Base-by-base conservation (phyloP, 2,888 invertebrate genomes). In the Pantelozetes paolii region DNA sequence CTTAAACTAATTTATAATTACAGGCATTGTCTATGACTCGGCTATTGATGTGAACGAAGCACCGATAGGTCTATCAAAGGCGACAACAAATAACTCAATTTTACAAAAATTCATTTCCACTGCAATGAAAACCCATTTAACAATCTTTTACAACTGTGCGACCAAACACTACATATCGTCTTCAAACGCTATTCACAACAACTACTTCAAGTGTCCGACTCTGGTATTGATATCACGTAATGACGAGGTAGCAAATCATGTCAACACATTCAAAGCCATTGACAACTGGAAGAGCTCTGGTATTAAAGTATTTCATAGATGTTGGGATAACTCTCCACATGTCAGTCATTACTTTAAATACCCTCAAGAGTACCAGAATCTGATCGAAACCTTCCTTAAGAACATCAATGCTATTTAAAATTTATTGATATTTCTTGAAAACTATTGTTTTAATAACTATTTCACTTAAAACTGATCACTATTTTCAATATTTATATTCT, bases 11-110 rank as follows among this genome's bases (percentile, higher is more conserved):
- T 18, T 32, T 59, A 13, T 32, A 1, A 59, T 59, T 75, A 85
- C 85, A 0, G 91, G 92, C 0, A 93, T 94, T 82, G 86, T 94
- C 73, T 94, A 92, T 90, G 94, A 95, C 83, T 92, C 92, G 74
- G 91, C 90, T 0, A 86, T 85, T 0, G 86, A 87, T 77, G 82
- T 85, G 54, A 82, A 83, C 59, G 85, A 85, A 71, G 81, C 86
- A 26, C 82, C 86, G 0, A 81, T 82, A 32, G 87, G 87, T 13
- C 81, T 86, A 23, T 83, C 86, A 0, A 82, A 80, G 64, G 86
- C 85, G 30, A 81, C 86, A 15, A 84, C 85, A 0, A 83, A 81
- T 11, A 85, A 86, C 77, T 78, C 80, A 3, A 72, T 84, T 6
- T 78, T 85, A 20, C 83, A 84, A 73, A 82, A 81, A 74, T 79